Evolutionary conservation across 1,140 invertebrate genomes (phyloP), one percentile per base, ranked within the genome.

Genomic region (Zophobas morio): DNA sequence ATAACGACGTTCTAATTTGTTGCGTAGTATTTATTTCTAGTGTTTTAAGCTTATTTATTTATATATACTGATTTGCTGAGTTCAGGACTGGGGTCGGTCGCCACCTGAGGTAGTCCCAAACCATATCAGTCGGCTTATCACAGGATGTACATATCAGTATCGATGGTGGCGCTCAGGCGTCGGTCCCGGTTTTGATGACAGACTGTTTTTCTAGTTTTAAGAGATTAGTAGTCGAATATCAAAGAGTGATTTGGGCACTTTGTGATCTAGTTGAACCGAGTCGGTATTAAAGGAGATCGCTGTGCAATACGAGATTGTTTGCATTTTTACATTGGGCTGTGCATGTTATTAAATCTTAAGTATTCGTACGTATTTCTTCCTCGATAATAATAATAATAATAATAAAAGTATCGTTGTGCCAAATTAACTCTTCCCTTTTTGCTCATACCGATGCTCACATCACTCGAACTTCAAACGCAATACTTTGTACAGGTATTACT

Each of bases 191-290:
- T 20, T 42, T 66, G 40, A 37, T 20, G 20, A 20, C 20, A 20
- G 20, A 20, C 20, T 20, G 20, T 8, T 6, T 42, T 66, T 33
- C 60, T 39, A n/a, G 60, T 47, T 66, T 66, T 66, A 6, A 37
- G 6, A 8, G 57, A 39, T 46, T 3, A 46, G 42, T 63, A 63
- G 54, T 56, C 37, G 53, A 71, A 80, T 63, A 79, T 36, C 77
- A 56, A 70, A 75, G 81, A 81, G 81, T 82, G 81, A 82, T 81
- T 76, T 82, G 81, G 82, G 82, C 82, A 82, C 77, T 82, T 82
- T 78, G 76, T 81, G 79, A 80, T 70, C 57, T 53, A 66, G 60
- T 66, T 66, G 49, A 66, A 66, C 60, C 60, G 60, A n/a, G 60
- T 80, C 75, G 53, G 72, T 79, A 76, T 76, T 70, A 70, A 66